These are phyloP conservation scores for Fistularia commersonii DNA, from an alignment of 2,797 vertebrate genomes.

Conservation along the genomic window DNA sequence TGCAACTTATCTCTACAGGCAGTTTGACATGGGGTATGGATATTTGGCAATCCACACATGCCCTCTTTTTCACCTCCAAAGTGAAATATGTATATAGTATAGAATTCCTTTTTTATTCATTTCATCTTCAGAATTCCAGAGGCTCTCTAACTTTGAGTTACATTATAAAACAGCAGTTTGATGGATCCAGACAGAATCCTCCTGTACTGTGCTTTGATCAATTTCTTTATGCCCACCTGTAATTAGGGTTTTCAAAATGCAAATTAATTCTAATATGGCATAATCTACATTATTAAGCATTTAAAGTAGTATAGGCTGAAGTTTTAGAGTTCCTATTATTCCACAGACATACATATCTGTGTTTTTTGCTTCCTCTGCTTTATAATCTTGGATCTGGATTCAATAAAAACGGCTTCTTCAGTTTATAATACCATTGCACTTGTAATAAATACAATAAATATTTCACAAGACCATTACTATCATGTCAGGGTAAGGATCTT, in stretches of 20 bases:
- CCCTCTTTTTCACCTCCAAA: slow-evolving; percentile 21
- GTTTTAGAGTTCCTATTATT: slow-evolving; percentile 41
- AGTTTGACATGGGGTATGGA: slow-evolving; percentile 30
- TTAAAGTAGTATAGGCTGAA: slow-evolving; percentile 15
- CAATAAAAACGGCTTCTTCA: slow-evolving; percentile 48
- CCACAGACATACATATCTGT: slow-evolving; percentile 23
- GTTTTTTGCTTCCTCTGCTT: slow-evolving; percentile 26
- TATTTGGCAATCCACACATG: slow-evolving; percentile 38
- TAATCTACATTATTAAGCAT: slow-evolving; percentile 46
- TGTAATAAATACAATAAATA: slow-evolving; percentile 69
- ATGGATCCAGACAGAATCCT: slow-evolving; percentile 45
- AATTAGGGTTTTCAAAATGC: slow-evolving; percentile 53
- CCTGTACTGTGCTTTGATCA: slow-evolving; percentile 48
- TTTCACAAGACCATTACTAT: slow-evolving; percentile 64
- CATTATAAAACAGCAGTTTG: slow-evolving; percentile 26
- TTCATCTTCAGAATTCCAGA: slow-evolving; percentile 43
- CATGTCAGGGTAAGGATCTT: slow-evolving; percentile 66
- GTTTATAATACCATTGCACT: slow-evolving; percentile 74
- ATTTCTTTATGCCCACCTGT: slow-evolving; percentile 55
- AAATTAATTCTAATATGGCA: slow-evolving; percentile 46
- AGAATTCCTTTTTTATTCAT: slow-evolving; percentile 32
- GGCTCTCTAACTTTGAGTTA: slow-evolving; percentile 30
- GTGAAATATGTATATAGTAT: slow-evolving; percentile 11
- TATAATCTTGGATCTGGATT: slow-evolving; percentile 25
- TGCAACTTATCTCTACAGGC: slow-evolving; percentile 38